phyloP scores from a whole-genome alignment of 2,888 invertebrate species.

The Agrotis segetum region DNA sequence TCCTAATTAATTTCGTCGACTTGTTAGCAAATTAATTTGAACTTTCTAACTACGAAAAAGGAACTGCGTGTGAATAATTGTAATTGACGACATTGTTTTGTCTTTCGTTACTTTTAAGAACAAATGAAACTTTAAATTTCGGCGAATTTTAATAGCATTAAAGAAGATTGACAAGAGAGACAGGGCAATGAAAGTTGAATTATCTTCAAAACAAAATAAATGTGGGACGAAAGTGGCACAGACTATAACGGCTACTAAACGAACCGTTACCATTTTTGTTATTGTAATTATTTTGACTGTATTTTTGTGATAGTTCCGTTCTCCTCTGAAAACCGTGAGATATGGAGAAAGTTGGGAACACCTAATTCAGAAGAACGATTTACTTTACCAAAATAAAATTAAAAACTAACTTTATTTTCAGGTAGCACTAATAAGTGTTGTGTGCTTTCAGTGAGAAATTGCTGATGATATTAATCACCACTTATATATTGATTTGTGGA shows the following conservation, averaged over 20 bases:
- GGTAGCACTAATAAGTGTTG: no score
- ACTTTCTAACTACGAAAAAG: slow-evolving; percentile 36
- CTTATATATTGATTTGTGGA: no score
- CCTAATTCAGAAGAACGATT: no score
- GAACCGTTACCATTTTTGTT: neutral
- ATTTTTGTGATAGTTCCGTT: neutral
- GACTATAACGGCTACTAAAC: slow-evolving; percentile 4
- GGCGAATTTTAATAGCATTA: slow-evolving; percentile 29
- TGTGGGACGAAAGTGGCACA: neutral
- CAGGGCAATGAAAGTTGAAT: slow-evolving; percentile 26
- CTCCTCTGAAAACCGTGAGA: neutral
- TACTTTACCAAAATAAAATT: no score
- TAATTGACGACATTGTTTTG: slow-evolving; percentile 28
- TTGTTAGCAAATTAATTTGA: slow-evolving; percentile 52
- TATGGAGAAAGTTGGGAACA: no score
- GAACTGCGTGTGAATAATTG: slow-evolving; percentile 47
- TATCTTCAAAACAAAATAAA: slow-evolving; percentile 16
- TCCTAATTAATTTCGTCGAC: slow-evolving; percentile 55
- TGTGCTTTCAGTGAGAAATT: no score
- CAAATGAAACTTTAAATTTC: slow-evolving; percentile 11
- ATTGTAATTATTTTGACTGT: neutral
- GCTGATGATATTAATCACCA: no score
- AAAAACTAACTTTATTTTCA: no score
- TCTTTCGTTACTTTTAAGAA: slow-evolving; percentile 21
- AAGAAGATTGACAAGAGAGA: slow-evolving; percentile 26